Percentiles rank a stretch among this genome's conserved stretches.
Conservation (phyloP, 2,113 vertebrate species). For the Jacana jacana region DNA sequence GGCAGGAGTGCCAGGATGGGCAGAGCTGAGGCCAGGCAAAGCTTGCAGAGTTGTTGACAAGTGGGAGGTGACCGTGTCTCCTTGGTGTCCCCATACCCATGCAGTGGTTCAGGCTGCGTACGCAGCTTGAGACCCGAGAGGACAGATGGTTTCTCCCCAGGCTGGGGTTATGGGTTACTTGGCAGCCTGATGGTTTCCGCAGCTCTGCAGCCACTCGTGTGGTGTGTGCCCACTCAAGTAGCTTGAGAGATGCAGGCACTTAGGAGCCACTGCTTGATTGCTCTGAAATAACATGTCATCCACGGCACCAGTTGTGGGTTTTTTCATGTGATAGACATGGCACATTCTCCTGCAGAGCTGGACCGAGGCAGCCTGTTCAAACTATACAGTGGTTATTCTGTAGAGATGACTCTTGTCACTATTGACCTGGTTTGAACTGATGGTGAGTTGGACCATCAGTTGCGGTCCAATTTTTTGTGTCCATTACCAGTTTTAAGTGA, state of each 20-base stretch:
- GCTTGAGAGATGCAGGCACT: neutral
- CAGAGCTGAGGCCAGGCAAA: neutral
- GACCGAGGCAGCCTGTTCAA: neutral
- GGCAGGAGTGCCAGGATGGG: neutral
- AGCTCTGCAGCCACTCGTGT: accelerated
- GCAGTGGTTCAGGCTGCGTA: neutral
- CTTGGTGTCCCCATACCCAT: neutral
- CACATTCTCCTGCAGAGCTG: neutral
- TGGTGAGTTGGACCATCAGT: neutral
- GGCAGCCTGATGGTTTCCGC: accelerated
- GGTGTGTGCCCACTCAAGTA: neutral
- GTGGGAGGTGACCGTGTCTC: neutral
- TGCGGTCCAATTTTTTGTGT: neutral
- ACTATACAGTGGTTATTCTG: neutral
- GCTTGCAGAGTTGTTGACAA: neutral
- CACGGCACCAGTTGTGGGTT: accelerated
- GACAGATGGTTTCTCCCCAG: neutral
- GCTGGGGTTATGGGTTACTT: neutral
- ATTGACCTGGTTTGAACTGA: accelerated
- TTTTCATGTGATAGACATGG: neutral
- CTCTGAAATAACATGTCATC: neutral
- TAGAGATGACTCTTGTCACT: neutral
- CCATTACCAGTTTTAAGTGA: neutral
- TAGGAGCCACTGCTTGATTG: accelerated
- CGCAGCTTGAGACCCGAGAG: neutral